These are phyloP conservation scores for Drosophila leontia DNA, from an alignment of 1,140 invertebrate species.

Conservation along the genomic window DNA sequence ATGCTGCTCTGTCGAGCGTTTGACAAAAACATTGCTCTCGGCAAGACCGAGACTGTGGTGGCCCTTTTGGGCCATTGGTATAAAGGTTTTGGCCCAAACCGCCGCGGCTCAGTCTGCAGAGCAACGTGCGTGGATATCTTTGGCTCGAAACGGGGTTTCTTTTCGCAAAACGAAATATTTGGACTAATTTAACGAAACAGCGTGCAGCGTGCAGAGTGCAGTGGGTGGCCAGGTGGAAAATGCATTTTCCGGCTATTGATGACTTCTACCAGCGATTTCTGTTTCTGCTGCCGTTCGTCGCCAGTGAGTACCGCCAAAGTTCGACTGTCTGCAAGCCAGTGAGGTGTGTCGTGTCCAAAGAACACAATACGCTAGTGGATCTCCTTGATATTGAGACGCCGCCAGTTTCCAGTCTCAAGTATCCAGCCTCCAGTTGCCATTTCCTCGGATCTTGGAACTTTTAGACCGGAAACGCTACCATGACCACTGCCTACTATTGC, in stretches of 20 bases:
- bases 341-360: slow-evolving; percentile 57
- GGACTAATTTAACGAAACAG: slow-evolving; percentile 5
- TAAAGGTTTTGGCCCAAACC: slow-evolving; percentile 59
- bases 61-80: slow-evolving; percentile 53
- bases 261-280: slow-evolving; percentile 73
- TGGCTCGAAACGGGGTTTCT: slow-evolving; percentile 20
- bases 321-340: slow-evolving; percentile 53
- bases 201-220: neutral
- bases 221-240: slow-evolving; percentile 46
- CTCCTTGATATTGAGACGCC: slow-evolving; percentile 40
- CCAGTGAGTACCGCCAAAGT: slow-evolving; percentile 62
- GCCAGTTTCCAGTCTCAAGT: slow-evolving; percentile 1
- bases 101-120: slow-evolving; percentile 61
- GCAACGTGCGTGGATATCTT: slow-evolving; percentile 56
- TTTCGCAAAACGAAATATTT: slow-evolving; percentile 3
- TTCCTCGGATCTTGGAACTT: slow-evolving; percentile 7
- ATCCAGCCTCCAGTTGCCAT: slow-evolving; percentile 5
- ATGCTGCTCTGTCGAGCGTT: slow-evolving; percentile 49
- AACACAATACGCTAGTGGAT: slow-evolving; percentile 24
- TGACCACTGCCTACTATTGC: slow-evolving; percentile 29
- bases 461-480: slow-evolving; percentile 29
- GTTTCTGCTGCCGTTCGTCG: slow-evolving; percentile 66
- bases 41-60: slow-evolving; percentile 7
- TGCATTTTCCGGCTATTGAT: slow-evolving; percentile 71
- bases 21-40: slow-evolving; percentile 41